Conservation (phyloP, 2,888 invertebrate species). For the Chouioia cunea region DNA sequence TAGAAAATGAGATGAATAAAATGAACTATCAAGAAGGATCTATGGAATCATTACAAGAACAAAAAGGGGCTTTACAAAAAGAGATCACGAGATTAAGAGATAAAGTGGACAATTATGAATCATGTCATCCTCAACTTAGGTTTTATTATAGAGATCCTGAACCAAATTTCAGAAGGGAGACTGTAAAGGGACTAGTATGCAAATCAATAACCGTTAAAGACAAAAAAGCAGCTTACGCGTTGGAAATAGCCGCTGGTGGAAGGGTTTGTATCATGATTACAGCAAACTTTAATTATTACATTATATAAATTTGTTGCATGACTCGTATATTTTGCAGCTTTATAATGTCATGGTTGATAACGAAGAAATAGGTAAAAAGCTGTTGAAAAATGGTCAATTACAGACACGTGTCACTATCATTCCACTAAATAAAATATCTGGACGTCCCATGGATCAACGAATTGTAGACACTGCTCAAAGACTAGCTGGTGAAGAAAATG, state of each 20-base stretch:
- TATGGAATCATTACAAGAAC: slow-evolving; percentile 71
- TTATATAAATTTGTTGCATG: slow-evolving; percentile 10
- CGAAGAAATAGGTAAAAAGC: slow-evolving; percentile 84
- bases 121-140: slow-evolving; percentile 72
- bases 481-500: slow-evolving; percentile 84
- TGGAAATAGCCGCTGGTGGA: slow-evolving; percentile 89
- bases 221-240: slow-evolving; percentile 78
- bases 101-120: slow-evolving; percentile 73
- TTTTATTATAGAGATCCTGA: slow-evolving; percentile 86
- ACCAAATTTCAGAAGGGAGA: slow-evolving; percentile 76
- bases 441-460: slow-evolving; percentile 73
- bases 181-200: slow-evolving; percentile 84
- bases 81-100: slow-evolving; percentile 73
- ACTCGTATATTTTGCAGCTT: slow-evolving; percentile 72
- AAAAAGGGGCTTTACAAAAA: slow-evolving; percentile 70
- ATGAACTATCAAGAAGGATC: slow-evolving; percentile 75
- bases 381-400: slow-evolving; percentile 86
- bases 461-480: slow-evolving; percentile 78
- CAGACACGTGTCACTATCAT: slow-evolving; percentile 87
- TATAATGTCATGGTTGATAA: slow-evolving; percentile 93
- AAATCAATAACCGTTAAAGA: slow-evolving; percentile 83
- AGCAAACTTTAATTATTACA: slow-evolving; percentile 6
- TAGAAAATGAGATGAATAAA: slow-evolving; percentile 72
- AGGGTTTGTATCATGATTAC: slow-evolving; percentile 73
- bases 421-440: slow-evolving; percentile 89